Conservation (phyloP, 2,888 invertebrate genomes). For the Callinectes sapidus region DNA sequence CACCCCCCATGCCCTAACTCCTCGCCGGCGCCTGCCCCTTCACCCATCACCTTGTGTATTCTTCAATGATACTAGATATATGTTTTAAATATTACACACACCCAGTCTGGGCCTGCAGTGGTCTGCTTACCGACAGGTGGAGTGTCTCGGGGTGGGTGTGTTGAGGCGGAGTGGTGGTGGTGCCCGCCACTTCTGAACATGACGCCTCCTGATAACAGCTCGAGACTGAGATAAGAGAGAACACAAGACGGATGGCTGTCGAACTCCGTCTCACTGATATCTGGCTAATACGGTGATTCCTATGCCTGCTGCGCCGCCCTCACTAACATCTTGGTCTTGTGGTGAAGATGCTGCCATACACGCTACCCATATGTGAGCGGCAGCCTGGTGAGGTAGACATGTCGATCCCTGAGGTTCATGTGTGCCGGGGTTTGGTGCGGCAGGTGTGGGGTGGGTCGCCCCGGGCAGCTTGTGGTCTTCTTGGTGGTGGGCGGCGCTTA, state of each 20-base stretch:
- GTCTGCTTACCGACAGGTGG: not conserved
- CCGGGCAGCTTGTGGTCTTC: constrained; percentile 9
- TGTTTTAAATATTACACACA: not conserved
- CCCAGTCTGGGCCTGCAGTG: not conserved
- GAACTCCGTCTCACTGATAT: constrained; percentile 51
- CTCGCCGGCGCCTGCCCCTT: not conserved
- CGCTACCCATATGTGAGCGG: constrained; percentile 12
- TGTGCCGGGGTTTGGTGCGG: not conserved
- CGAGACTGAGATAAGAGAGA: constrained; percentile 19
- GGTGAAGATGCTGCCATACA: not conserved
- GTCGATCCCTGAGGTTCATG: not conserved
- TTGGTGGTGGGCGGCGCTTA: not conserved
- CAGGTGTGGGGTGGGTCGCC: not conserved
- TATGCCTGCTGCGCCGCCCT: constrained; percentile 54
- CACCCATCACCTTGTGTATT: not conserved
- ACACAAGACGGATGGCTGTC: constrained; percentile 61
- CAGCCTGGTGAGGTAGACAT: not conserved
- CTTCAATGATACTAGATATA: not conserved
- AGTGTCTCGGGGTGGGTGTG: not conserved
- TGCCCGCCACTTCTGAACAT: constrained; percentile 24
- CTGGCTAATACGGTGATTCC: constrained; percentile 60
- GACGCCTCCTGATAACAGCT: constrained; percentile 43
- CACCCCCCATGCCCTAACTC: not conserved
- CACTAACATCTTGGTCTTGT: not conserved
- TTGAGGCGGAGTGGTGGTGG: not conserved